phyloP scores from a whole-genome alignment of 2,888 invertebrate genomes.

The Harpagoxenus sublaevis region DNA sequence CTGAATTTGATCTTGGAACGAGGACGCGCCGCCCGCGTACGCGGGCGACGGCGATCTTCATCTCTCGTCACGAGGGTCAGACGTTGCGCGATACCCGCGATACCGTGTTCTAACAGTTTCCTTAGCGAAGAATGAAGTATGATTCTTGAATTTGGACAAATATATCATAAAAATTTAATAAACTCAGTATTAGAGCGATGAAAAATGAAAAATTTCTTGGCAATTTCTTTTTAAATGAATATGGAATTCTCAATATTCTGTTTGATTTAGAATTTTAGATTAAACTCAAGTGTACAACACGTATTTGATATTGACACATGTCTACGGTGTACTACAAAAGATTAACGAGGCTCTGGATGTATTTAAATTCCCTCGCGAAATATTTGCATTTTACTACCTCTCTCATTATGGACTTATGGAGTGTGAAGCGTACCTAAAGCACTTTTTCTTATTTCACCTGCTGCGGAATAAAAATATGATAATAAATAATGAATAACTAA shows the following conservation, averaged over 20 bases:
- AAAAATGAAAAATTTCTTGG: background rate
- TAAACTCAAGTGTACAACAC: too few species aligned
- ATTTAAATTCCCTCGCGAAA: background rate
- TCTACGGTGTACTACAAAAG: background rate
- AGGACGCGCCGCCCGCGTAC: background rate
- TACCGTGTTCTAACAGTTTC: background rate
- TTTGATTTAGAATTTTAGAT: background rate
- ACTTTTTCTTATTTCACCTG: slow-evolving; percentile 14
- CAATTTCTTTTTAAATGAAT: background rate
- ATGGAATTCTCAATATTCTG: background rate
- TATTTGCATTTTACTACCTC: slow-evolving; percentile 16
- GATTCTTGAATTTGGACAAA: background rate
- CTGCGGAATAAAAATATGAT: background rate
- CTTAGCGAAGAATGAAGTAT: background rate
- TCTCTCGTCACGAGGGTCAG: background rate
- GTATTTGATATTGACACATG: background rate
- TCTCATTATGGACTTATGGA: background rate
- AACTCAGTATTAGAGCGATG: background rate
- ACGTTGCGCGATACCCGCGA: background rate
- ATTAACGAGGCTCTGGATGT: background rate
- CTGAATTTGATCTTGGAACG: slow-evolving; percentile 44
- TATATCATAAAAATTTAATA: background rate
- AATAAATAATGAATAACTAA: slow-evolving; percentile 18
- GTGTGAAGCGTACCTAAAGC: background rate
- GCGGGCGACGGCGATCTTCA: background rate